A percentile compares a stretch with the other conserved stretches of the same genome.
phyloP scores from a whole-genome alignment of 2,888 invertebrate genomes.

The Prosapia bicincta region DNA sequence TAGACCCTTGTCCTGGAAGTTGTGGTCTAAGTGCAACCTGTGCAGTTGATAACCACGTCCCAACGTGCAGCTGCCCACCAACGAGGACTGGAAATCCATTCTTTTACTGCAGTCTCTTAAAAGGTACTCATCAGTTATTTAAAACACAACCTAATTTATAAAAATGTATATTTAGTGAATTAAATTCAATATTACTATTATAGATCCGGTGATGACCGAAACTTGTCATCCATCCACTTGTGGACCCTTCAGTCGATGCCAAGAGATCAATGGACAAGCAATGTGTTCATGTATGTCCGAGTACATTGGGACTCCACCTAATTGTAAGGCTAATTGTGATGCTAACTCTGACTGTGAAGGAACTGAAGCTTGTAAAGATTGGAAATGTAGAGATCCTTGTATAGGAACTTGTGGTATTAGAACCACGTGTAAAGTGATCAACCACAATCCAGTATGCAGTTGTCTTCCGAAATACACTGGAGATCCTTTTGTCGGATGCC shows the following conservation, averaged over 20 bases:
- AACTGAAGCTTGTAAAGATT: constrained; percentile 68
- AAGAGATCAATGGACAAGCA: constrained; percentile 66
- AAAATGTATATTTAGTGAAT: too few species aligned
- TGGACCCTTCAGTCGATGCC: constrained; percentile 60
- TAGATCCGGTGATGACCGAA: constrained; percentile 47
- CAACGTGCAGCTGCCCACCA: constrained; percentile 65
- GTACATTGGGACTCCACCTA: constrained; percentile 71
- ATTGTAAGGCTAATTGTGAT: constrained; percentile 50
- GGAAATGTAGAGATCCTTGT: constrained; percentile 75
- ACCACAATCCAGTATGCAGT: constrained; percentile 57
- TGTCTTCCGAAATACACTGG: constrained; percentile 58
- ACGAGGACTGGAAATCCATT: constrained; percentile 65
- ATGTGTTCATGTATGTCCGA: constrained; percentile 68
- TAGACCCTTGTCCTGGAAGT: constrained; percentile 65
- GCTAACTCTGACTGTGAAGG: constrained; percentile 64
- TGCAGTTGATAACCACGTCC: constrained; percentile 65
- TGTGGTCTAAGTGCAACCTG: constrained; percentile 66
- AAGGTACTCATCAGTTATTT: not conserved
- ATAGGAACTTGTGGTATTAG: constrained; percentile 68
- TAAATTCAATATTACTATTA: constrained; percentile 15
- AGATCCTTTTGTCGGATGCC: constrained; percentile 63
- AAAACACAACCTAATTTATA: too few species aligned
- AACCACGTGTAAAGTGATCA: constrained; percentile 60
- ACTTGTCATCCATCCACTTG: constrained; percentile 54
- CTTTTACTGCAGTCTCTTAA: constrained; percentile 39